A percentile compares a stretch with the other conserved stretches of the same genome.
Conservation (phyloP, 2,888 invertebrate genomes). For the Leucozona laternaria region DNA sequence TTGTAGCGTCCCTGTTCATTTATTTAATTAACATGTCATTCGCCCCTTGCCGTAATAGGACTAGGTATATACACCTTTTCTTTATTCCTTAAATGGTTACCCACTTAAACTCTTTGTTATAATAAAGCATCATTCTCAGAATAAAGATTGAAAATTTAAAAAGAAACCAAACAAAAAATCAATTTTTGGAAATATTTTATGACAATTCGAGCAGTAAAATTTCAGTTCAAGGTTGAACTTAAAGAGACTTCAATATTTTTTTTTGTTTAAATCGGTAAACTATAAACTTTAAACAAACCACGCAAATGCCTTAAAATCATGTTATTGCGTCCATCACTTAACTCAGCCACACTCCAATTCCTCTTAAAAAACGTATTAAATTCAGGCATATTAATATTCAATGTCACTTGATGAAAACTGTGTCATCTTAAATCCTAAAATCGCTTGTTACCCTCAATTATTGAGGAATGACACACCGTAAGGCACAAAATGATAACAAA, state of each 20-base stretch:
- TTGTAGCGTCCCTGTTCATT: no score
- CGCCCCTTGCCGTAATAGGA: no score
- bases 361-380: not conserved
- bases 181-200: not conserved
- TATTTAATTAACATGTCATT: no score
- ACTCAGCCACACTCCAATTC: not conserved
- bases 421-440: conserved; percentile 21
- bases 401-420: conserved; percentile 6
- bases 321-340: not conserved
- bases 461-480: conserved; percentile 1
- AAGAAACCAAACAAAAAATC: no score
- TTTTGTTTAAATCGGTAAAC: not conserved
- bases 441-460: conserved; percentile 36
- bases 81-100: no score
- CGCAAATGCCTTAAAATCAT: not conserved
- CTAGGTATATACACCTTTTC: no score
- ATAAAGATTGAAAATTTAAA: no score
- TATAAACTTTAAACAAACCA: not conserved
- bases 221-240: not conserved
- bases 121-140: no score
- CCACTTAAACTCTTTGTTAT: no score
- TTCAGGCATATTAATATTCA: conserved; percentile 13
- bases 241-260: not conserved
- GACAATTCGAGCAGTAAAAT: not conserved
- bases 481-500: conserved; percentile 10